Percentiles rank a stretch among this genome's conserved stretches.
phyloP scores from a whole-genome alignment of 37 sponge, comb jelly and placozoan genomes.

The Cladorhizidae sp. region DNA sequence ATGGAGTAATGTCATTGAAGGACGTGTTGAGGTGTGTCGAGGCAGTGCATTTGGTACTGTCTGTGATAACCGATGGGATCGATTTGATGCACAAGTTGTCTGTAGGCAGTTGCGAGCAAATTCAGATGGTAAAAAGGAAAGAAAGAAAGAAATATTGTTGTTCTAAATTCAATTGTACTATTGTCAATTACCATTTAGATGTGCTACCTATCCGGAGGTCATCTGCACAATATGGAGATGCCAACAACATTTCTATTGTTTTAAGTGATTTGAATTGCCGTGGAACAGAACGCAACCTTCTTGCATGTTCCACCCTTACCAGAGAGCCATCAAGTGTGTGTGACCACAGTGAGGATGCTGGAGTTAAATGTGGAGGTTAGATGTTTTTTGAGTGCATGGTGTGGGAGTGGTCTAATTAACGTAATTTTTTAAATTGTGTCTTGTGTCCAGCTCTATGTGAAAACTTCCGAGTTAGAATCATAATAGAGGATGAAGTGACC shows the following conservation, averaged over 20 bases:
- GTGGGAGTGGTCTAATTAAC: no score
- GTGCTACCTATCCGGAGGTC: neutral
- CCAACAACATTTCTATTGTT: neutral
- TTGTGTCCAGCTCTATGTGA: slow-evolving; percentile 24
- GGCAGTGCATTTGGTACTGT: slow-evolving; percentile 25
- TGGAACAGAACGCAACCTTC: slow-evolving; percentile 26
- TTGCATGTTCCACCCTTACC: neutral
- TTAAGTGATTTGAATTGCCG: slow-evolving; percentile 30
- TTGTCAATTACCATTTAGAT: slow-evolving; percentile 12
- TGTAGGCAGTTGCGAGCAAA: slow-evolving; percentile 7
- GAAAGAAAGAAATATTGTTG: neutral
- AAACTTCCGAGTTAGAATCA: neutral
- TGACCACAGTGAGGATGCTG: slow-evolving; percentile 43
- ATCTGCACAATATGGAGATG: neutral
- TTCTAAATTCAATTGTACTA: neutral
- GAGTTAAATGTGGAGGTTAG: slow-evolving; percentile 34
- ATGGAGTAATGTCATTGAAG: slow-evolving; percentile 11
- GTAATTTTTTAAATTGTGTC: neutral
- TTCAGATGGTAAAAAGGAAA: neutral
- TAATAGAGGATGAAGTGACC: neutral
- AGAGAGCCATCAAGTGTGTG: slow-evolving; percentile 10
- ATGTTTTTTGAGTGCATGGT: neutral
- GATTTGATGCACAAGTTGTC: slow-evolving; percentile 16
- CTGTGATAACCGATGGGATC: slow-evolving; percentile 34
- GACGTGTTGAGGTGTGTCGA: slow-evolving; percentile 19